Evolutionary conservation across 1,140 invertebrate genomes (phyloP).

Genomic region (Cydia amplana): DNA sequence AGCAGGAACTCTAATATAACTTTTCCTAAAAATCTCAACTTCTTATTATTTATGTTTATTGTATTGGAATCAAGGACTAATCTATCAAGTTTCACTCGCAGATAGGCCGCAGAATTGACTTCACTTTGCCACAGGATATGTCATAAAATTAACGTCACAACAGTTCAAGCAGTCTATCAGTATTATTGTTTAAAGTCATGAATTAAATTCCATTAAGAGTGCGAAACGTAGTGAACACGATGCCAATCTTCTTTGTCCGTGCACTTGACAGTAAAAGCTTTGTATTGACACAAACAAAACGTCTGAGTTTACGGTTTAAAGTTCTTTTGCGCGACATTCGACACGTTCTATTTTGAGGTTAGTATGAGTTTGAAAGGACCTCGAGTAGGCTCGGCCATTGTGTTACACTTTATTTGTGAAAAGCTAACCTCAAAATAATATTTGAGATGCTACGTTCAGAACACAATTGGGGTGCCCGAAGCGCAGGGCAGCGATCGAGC

Average conservation of each 20-base stretch:
- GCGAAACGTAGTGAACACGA: constrained; percentile 52
- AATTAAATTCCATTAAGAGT: constrained; percentile 52
- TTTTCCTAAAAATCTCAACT: constrained; percentile 43
- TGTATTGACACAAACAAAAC: constrained; percentile 79
- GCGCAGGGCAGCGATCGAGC: constrained; percentile 55
- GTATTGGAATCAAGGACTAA: constrained; percentile 42
- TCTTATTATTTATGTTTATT: constrained; percentile 43
- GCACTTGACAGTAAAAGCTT: constrained; percentile 77
- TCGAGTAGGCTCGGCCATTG: constrained; percentile 56
- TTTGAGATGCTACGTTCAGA: constrained; percentile 73
- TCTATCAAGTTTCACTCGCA: constrained; percentile 49
- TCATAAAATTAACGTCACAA: constrained; percentile 54
- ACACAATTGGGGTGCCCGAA: constrained; percentile 62
- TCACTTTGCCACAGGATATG: constrained; percentile 64
- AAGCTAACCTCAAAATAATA: constrained; percentile 77
- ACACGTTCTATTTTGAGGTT: constrained; percentile 53
- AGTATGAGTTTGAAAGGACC: constrained; percentile 45
- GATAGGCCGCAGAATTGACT: constrained; percentile 70
- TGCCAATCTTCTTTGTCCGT: constrained; percentile 74
- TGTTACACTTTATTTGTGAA: constrained; percentile 46
- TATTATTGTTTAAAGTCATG: constrained; percentile 54
- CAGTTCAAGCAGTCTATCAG: constrained; percentile 50
- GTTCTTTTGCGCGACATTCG: constrained; percentile 76
- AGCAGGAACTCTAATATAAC: constrained; percentile 73
- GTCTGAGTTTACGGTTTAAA: constrained; percentile 70